Conservation (phyloP, 2,797 vertebrate species). For the Sarcoramphus papa region DNA sequence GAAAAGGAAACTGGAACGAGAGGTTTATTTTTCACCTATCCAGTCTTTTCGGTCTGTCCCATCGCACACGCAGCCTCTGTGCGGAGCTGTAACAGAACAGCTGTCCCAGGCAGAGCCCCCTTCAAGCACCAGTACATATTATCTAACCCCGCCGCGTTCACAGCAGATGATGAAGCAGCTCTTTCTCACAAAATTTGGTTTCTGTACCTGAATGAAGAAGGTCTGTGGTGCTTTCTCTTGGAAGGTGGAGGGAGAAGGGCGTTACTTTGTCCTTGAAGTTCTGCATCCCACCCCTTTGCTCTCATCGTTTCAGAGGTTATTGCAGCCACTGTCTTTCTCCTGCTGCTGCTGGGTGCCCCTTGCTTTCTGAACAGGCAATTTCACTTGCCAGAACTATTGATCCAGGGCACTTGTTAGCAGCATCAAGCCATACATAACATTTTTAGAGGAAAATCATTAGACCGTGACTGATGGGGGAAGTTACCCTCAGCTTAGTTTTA, state of each 20-base stretch:
- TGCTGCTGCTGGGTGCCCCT: background rate
- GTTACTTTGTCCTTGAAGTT: background rate
- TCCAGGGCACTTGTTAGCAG: background rate
- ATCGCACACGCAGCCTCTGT: rapidly evolving
- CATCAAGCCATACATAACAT: background rate
- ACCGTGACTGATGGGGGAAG: background rate
- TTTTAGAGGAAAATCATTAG: conserved; percentile 22
- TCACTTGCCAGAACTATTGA: background rate
- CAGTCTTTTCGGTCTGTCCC: background rate
- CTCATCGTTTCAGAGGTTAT: background rate
- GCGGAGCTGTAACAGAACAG: background rate
- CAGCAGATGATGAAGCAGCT: background rate
- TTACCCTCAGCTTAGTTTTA: background rate
- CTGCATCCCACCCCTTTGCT: background rate
- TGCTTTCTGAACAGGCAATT: background rate
- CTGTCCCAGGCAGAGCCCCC: rapidly evolving
- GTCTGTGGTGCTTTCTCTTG: background rate
- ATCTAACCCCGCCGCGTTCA: rapidly evolving
- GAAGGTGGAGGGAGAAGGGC: background rate
- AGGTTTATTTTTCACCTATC: background rate
- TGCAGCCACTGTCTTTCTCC: background rate
- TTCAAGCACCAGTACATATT: background rate
- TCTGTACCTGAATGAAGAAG: background rate
- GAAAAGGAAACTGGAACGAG: background rate
- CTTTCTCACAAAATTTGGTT: background rate